Base-by-base conservation (phyloP, 2,113 vertebrate species). In the Lepus timidus region DNA sequence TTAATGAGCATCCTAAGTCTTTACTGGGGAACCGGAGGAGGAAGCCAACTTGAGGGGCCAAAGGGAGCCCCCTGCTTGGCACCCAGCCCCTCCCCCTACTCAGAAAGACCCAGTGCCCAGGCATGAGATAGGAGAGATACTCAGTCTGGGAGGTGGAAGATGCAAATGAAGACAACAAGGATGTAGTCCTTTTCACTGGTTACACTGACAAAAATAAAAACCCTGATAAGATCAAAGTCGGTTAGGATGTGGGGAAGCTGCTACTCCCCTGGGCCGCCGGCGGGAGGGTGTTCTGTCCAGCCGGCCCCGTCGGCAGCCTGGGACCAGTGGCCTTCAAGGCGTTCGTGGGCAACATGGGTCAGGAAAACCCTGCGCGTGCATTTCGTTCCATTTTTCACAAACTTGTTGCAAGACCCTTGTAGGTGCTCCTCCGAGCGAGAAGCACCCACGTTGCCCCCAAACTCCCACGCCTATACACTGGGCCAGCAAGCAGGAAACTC, bases 171-270 rank as follows among this genome's bases (percentile, higher is more conserved):
- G 65, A 58, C 71, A 62, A 39, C 58, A 79, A 76, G 92, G 70
- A 68, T 65, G 29, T 1, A 58, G 64, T 33, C 73, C 51, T 68
- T 25, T 70, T 25, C 74, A 51, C 33, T 0, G 7, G 58, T 55
- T 84, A 90, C 81, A 78, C 23, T 92, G 94, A 96, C 79, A 96
- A 93, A 94, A 96, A 64, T 51, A 81, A 68, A 94, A 85, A 82
- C 76, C 36, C 44, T 11, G 91, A 96, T 95, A 94, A 92, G 88
- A 97, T 92, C 92, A 23, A 61, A 1, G 55, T 90, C 70, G 55
- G 93, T 93, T 87, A 94, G 95, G 84, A 95, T 83, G 93, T 90
- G 93, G 89, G 85, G 65, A 92, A 78, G 86, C 36, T 0, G 6
- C 83, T 90, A 71, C 58, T 64, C 71, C 51, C 88, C 10, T 0